Conservation (phyloP, 2,888 invertebrate species). For the Ypsolopha scabrella region DNA sequence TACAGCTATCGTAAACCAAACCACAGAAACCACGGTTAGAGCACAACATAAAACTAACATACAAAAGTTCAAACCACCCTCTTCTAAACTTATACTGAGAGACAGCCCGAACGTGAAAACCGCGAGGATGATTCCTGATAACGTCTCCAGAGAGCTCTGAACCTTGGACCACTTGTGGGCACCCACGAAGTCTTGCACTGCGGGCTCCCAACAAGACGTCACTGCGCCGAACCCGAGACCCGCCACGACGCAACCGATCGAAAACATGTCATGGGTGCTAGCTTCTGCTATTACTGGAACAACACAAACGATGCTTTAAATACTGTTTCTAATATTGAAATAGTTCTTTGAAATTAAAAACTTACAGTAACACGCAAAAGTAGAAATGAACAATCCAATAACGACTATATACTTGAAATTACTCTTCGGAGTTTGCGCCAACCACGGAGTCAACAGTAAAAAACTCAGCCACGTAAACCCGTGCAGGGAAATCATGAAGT, state of each 20-base stretch:
- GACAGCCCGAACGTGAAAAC: constrained; percentile 36
- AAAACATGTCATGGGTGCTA: constrained; percentile 51
- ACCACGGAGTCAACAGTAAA: constrained; percentile 52
- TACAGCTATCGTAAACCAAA: constrained; percentile 39
- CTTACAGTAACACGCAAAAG: constrained; percentile 20
- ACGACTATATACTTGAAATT: constrained; percentile 53
- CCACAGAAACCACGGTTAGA: constrained; percentile 30
- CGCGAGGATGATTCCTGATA: constrained; percentile 41
- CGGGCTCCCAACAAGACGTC: constrained; percentile 54
- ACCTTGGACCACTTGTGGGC: constrained; percentile 59
- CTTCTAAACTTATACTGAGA: constrained; percentile 22
- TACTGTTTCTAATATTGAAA: neutral
- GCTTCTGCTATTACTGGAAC: constrained; percentile 43
- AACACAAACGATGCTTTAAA: neutral
- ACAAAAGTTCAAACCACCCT: constrained; percentile 34
- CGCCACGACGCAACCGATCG: constrained; percentile 59
- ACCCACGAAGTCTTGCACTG: constrained; percentile 58
- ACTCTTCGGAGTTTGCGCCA: constrained; percentile 49
- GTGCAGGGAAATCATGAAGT: constrained; percentile 52
- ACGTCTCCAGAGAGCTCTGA: constrained; percentile 56
- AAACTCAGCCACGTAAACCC: constrained; percentile 64
- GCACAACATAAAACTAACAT: constrained; percentile 41
- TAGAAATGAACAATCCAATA: constrained; percentile 40
- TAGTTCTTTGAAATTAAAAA: neutral
- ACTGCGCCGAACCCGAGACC: constrained; percentile 64